These are phyloP conservation scores for Centrocercus urophasianus DNA, from an alignment of 2,113 vertebrate genomes.

Conservation along the genomic window DNA sequence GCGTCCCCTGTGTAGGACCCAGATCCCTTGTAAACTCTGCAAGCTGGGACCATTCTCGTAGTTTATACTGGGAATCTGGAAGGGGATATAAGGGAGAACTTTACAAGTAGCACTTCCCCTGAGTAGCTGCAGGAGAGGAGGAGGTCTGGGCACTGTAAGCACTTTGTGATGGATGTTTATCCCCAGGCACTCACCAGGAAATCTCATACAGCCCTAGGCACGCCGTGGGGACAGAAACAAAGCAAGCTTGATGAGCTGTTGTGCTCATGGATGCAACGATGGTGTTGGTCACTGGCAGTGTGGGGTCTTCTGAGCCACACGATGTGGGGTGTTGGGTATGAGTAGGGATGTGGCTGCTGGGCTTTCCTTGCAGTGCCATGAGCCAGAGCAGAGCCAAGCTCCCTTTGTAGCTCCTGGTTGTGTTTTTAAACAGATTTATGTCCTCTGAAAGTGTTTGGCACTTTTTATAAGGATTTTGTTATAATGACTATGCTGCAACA, in stretches of 20 bases:
- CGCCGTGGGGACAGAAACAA: neutral
- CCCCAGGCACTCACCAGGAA: neutral
- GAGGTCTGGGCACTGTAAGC: constrained; percentile 38
- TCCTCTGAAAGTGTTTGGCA: neutral
- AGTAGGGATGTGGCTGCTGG: neutral
- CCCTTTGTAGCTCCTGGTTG: neutral
- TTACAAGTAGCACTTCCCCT: neutral
- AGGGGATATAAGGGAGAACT: neutral
- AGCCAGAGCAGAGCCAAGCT: neutral
- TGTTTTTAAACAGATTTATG: constrained; percentile 12
- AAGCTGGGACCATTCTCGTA: neutral
- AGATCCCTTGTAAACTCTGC: neutral
- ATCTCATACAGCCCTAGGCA: neutral
- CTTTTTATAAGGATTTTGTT: constrained; percentile 35
- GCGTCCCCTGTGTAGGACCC: neutral
- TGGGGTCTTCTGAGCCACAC: neutral
- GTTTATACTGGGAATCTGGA: constrained; percentile 5
- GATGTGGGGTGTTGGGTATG: neutral
- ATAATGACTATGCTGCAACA: constrained; percentile 1
- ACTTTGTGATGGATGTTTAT: constrained; percentile 25
- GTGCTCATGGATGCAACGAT: fast-evolving
- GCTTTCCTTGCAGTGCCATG: neutral
- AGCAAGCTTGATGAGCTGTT: neutral
- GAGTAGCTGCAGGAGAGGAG: neutral
- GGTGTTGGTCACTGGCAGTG: fast-evolving